phyloP scores from a whole-genome alignment of 2,113 vertebrate genomes.

The Laticauda laticaudata region DNA sequence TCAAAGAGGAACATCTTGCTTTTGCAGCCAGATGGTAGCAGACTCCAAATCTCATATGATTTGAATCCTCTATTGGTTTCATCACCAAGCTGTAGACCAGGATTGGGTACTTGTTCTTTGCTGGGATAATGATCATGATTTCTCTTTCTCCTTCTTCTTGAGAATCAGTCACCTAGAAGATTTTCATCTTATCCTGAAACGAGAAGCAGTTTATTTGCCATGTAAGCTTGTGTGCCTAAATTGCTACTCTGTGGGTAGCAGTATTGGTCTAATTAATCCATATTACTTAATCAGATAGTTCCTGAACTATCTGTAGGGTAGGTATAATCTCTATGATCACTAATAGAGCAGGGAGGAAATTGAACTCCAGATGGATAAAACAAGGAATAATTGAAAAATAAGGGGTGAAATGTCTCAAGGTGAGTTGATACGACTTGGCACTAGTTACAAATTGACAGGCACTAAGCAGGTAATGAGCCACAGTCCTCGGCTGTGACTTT shows the following conservation, averaged over 20 bases:
- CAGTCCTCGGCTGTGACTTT: rapidly evolving
- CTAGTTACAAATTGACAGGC: neutral
- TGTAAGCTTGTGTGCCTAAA: neutral
- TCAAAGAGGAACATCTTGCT: neutral
- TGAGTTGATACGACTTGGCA: slow-evolving; percentile 4
- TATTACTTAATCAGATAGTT: slow-evolving; percentile 33
- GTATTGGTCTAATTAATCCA: neutral
- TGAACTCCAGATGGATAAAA: neutral
- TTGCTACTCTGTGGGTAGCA: neutral
- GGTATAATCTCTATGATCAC: slow-evolving; percentile 22
- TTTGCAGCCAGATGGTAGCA: slow-evolving; percentile 20
- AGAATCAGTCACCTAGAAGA: neutral
- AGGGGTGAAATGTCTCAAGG: slow-evolving; percentile 24
- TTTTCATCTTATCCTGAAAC: neutral
- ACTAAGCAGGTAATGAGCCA: slow-evolving; percentile 63
- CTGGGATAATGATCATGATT: neutral
- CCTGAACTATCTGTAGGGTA: neutral
- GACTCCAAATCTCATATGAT: slow-evolving; percentile 10
- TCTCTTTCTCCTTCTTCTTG: neutral
- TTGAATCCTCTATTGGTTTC: neutral
- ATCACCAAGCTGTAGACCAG: slow-evolving; percentile 7
- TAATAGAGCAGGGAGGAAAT: neutral
- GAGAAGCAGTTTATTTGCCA: neutral
- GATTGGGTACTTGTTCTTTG: neutral
- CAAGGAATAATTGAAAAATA: slow-evolving; percentile 12